These are phyloP conservation scores for Sabatieria punctata DNA, from an alignment of 2,888 invertebrate species.

Conservation along the genomic window DNA sequence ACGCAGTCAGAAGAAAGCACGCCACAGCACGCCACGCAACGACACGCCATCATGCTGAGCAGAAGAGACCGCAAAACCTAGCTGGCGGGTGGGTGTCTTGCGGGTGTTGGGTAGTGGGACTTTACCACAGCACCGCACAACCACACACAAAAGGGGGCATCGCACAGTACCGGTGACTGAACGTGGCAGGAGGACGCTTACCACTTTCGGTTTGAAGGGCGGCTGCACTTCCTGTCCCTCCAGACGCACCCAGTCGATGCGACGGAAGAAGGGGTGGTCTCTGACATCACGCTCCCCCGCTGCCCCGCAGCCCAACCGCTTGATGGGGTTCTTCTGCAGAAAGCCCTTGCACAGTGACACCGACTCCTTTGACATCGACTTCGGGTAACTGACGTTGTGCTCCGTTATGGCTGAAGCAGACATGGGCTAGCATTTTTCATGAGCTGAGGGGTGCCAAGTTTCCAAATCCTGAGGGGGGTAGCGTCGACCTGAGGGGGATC, in stretches of 20 bases:
- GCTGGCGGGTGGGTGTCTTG: too few relatives aligned
- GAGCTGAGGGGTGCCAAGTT: too few relatives aligned
- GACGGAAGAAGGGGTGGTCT: slow-evolving; percentile 72
- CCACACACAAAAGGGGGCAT: not conserved
- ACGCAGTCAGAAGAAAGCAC: too few relatives aligned
- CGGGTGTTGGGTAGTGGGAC: not conserved
- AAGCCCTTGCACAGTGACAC: slow-evolving; percentile 91
- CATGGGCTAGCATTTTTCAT: too few relatives aligned
- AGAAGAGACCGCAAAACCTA: too few relatives aligned
- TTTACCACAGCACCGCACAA: not conserved
- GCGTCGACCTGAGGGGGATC: too few relatives aligned
- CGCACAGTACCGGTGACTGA: not conserved
- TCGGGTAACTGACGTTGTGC: slow-evolving; percentile 95
- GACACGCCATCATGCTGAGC: too few relatives aligned
- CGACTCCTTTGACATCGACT: slow-evolving; percentile 67
- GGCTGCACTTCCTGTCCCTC: slow-evolving; percentile 94
- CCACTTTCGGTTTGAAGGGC: slow-evolving; percentile 98
- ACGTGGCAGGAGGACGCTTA: slow-evolving; percentile 42
- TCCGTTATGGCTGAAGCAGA: slow-evolving; percentile 80
- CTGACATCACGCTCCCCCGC: slow-evolving; percentile 81
- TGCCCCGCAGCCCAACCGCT: slow-evolving; percentile 64
- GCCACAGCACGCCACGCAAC: too few relatives aligned
- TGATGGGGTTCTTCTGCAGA: slow-evolving; percentile 81
- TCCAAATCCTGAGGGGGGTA: too few relatives aligned
- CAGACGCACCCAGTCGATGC: slow-evolving; percentile 94